These are phyloP conservation scores for Lithodes maja DNA, from an alignment of 2,888 invertebrate species.

Conservation along the genomic window DNA sequence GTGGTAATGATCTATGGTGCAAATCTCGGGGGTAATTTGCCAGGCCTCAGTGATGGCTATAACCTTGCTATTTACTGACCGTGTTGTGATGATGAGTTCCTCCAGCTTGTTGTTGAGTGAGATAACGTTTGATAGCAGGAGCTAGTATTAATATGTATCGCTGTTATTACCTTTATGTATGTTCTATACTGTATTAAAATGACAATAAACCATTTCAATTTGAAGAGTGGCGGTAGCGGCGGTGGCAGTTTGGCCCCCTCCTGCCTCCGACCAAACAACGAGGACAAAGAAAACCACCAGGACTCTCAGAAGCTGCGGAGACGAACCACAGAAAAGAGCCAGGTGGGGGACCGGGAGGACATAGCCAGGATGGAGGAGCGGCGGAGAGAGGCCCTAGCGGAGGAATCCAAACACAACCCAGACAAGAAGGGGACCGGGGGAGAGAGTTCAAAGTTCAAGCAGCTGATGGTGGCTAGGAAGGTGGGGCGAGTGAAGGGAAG, in stretches of 20 bases:
- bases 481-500: slow-evolving; percentile 36
- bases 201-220: too few relatives aligned
- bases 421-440: slow-evolving; percentile 5
- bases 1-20: too few relatives aligned
- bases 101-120: too few relatives aligned
- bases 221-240: too few relatives aligned
- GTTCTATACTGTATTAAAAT: too few relatives aligned
- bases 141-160: too few relatives aligned
- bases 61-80: too few relatives aligned
- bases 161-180: too few relatives aligned
- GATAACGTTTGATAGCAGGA: too few relatives aligned
- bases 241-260: slow-evolving; percentile 46
- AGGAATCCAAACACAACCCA: slow-evolving; percentile 5
- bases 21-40: too few relatives aligned
- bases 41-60: too few relatives aligned
- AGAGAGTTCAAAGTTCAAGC: slow-evolving; percentile 64
- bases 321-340: slow-evolving; percentile 65
- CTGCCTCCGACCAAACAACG: slow-evolving; percentile 45
- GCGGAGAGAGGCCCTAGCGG: slow-evolving; percentile 12
- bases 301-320: slow-evolving; percentile 37
- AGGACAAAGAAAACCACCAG: slow-evolving; percentile 43
- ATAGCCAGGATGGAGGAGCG: slow-evolving; percentile 16
- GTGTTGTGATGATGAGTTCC: too few relatives aligned
- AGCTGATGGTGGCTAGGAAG: slow-evolving; percentile 62
- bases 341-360: slow-evolving; percentile 63